These are phyloP conservation scores for Callyntrura guangdongensis DNA, from an alignment of 2,888 invertebrate genomes.

Conservation along the genomic window DNA sequence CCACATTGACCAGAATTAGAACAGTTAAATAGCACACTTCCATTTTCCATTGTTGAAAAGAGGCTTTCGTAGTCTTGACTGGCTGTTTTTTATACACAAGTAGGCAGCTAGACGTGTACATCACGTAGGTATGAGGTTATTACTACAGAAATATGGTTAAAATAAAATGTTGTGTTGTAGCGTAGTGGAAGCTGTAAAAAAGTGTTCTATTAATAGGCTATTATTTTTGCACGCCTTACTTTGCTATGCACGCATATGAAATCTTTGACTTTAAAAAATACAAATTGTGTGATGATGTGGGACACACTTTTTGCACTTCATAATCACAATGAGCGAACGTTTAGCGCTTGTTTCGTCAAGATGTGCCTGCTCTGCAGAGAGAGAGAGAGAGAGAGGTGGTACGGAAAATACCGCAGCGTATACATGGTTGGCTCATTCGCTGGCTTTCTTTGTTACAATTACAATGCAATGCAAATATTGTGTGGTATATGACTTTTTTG, in stretches of 20 bases:
- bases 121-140: not conserved
- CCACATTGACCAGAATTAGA: constrained; percentile 78
- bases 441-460: not conserved
- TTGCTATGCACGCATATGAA: not conserved
- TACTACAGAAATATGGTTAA: not conserved
- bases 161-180: constrained; percentile 28
- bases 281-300: constrained; percentile 22
- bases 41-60: constrained; percentile 66
- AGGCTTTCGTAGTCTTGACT: not conserved
- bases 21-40: constrained; percentile 76
- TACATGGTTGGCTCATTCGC: not conserved
- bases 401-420: constrained; percentile 25
- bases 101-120: not conserved
- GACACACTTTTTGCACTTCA: constrained; percentile 66
- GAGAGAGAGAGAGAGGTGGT: not conserved
- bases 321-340: constrained; percentile 34
- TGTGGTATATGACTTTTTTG: not conserved
- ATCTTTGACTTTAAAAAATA: not conserved
- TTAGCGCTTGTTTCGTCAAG: constrained; percentile 34
- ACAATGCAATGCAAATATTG: constrained; percentile 10
- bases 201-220: not conserved
- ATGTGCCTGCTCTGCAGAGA: not conserved
- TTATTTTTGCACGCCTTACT: not conserved
- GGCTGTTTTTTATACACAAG: not conserved
- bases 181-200: not conserved